Base-by-base conservation (phyloP, 2,888 invertebrate species). In the Pterostichus madidus region DNA sequence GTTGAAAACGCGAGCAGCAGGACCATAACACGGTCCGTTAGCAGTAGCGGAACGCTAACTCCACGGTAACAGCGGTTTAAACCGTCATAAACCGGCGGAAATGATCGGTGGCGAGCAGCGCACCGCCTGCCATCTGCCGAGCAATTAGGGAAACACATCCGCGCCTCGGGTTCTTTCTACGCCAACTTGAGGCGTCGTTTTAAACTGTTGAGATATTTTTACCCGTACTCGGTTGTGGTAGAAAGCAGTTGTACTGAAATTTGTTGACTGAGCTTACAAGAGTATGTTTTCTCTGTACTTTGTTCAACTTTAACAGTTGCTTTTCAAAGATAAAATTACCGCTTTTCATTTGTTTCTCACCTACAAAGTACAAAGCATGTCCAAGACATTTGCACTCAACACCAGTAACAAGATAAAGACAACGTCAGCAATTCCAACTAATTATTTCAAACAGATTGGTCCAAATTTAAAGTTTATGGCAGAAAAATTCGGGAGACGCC, bases 61-160 rank as follows among this genome's bases (percentile, higher is more conserved):
- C 35, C 44, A 64, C 59, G 64, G 64, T 80, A 53, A 80, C 81
- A 75, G 31, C 61, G 49, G 59, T 73, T 81, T 81, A 81, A 81
- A 64, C 81, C 75, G 64, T 75, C 81, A 75, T 81, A 81, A 81
- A 81, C 52, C 75, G 59, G 31, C 44, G 81, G 81, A 75, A 81
- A 81, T 81, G 81, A 61, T 71, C 71, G 80, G 80, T 80, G 52
- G 80, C 80, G 53, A 53, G 39, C 73, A 24, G 39, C 39, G 44
- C 24, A 46, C 61, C 61, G 15, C 35, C 24, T 24, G 75, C 75
- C 81, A 81, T 75, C 81, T 81, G 81, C 75, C 61, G 32, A 71
- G 56, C 81, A 81, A 81, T 81, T 81, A 81, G 75, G 75, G 49
- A 81, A 81, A 80, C 80, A 75, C 75, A 75, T 75, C 75, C 49